Base-by-base conservation (phyloP, 1,140 invertebrate genomes). In the Physella acuta region DNA sequence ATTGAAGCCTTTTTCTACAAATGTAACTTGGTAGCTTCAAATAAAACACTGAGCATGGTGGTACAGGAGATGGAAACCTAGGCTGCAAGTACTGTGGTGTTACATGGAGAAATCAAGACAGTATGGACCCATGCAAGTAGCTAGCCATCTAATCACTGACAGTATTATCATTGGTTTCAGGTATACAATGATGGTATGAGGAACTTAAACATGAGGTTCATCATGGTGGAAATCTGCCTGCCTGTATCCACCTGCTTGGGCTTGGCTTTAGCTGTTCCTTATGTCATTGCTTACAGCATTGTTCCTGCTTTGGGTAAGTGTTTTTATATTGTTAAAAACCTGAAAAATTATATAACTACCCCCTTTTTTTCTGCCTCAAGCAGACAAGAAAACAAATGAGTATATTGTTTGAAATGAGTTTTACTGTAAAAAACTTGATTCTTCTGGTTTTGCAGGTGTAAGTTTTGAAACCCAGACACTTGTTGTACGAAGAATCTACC, bases 181-280 rank as follows among this genome's bases (percentile, higher is more conserved):
- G 85, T 91, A 26, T 91, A 90, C 78, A 87, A 89, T 70, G 94
- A 98, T 80, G 97, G 97, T 0, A 90, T 99, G 39, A 86, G 94
- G 3, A 93, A 96, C 75, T 94, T 98, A 88, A 92, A 96, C 84
- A 86, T 98, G 33, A 90, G 89, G 71, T 93, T 94, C 78, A 91
- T 99, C 33, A 88, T 98, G 65, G 87, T 87, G 3, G 89, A 94
- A 70, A 85, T 99, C 62, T 94, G 95, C 8, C 89, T 93, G 8
- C 97, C 97, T 0, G 91, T 97, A 2, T 92, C 98, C 69, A 90
- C 91, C 30, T 90, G 90, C 74, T 91, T 97, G 74, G 94, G 95
- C 3, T 87, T 97, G 69, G 91, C 92, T 28, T 87, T 99, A 58
- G 90, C 95, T 0, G 85, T 96, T 70, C 96, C 96, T 24, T 99